Evolutionary conservation across 2,888 invertebrate species (phyloP).

Genomic region (Caenorhabditis sp.): DNA sequence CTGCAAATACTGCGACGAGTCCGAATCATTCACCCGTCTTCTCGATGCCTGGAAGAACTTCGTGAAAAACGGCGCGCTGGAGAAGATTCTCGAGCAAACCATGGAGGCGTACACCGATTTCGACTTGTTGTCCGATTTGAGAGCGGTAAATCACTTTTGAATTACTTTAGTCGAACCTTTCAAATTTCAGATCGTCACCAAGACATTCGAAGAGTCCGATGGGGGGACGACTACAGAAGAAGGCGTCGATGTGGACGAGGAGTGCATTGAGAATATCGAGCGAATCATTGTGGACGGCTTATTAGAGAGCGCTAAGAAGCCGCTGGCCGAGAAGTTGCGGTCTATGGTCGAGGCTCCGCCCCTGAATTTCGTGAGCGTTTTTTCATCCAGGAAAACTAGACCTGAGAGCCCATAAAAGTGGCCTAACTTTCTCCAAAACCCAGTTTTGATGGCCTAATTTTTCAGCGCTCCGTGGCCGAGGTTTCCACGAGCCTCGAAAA

Average conservation of each 20-base stretch:
- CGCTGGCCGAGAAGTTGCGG: conserved; percentile 45
- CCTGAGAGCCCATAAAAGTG: no score
- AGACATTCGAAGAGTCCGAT: conserved; percentile 37
- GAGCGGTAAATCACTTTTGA: conserved; percentile 26
- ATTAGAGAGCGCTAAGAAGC: conserved; percentile 53
- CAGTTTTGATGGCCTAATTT: not conserved
- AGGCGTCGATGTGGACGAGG: conserved; percentile 40
- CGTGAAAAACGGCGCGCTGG: conserved; percentile 54
- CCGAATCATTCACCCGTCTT: conserved; percentile 48
- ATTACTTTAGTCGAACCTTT: not conserved
- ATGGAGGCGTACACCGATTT: conserved; percentile 49
- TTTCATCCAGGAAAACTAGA: no score
- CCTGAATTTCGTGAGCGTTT: conserved; percentile 55
- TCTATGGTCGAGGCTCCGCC: conserved; percentile 63
- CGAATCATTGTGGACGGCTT: conserved; percentile 56
- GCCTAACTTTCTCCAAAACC: no score
- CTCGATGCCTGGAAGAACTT: conserved; percentile 64
- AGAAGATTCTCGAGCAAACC: conserved; percentile 29
- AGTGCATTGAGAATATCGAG: conserved; percentile 60
- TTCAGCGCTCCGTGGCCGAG: conserved; percentile 54
- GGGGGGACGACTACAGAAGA: not conserved
- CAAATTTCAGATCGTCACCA: conserved; percentile 36
- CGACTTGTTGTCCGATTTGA: conserved; percentile 55
- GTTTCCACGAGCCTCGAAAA: conserved; percentile 56
- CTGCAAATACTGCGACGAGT: conserved; percentile 65